Base-by-base conservation (phyloP, 2,888 invertebrate genomes). In the Protonemura montana region DNA sequence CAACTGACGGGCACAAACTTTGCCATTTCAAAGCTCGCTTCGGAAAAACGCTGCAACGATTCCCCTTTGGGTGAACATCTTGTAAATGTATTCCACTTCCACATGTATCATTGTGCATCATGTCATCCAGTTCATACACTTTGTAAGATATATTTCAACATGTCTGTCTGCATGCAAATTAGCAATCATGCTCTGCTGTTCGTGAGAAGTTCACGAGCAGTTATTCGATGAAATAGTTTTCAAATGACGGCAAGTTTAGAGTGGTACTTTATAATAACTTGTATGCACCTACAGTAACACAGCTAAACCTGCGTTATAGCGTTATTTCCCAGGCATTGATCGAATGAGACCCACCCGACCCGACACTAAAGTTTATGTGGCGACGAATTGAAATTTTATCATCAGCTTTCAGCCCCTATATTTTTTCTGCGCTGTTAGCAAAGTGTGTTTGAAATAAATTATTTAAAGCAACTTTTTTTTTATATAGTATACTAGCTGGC, bases 1-100 rank as follows among this genome's bases (percentile, higher is more conserved):
- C 59, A 59, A 59, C 59, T 59, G 59, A 59, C 59, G 21, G 59
- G 59, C 59, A 59, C 59, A 59, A 59, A 59, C 59, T 59, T 59
- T 59, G 59, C 59, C 59, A 59, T 59, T 59, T 59, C 59, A 59
- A 59, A 59, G 59, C 59, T 21, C 59, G 59, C 21, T 59, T 59
- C 13, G 59, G 59, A 13, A 59, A 59, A 59, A 59, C 7, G 21
- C n/a, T n/a, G 59, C 6, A 13, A 59, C 59, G 59, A 59, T 59
- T 59, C 59, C 59, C 59, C 59, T 59, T 59, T 59, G 59, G 59
- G 16, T 59, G 59, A 59, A 10, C 21, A 21, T 59, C 59, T 59
- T 59, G 59, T 59, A 59, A 59, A 59, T 59, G 59, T 59, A 59
- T 59, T 59, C 59, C 41, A 41, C 41, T 7, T 41, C 6, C 59